phyloP scores from a whole-genome alignment of 2,113 vertebrate genomes.

The Stigmatopora argus region DNA sequence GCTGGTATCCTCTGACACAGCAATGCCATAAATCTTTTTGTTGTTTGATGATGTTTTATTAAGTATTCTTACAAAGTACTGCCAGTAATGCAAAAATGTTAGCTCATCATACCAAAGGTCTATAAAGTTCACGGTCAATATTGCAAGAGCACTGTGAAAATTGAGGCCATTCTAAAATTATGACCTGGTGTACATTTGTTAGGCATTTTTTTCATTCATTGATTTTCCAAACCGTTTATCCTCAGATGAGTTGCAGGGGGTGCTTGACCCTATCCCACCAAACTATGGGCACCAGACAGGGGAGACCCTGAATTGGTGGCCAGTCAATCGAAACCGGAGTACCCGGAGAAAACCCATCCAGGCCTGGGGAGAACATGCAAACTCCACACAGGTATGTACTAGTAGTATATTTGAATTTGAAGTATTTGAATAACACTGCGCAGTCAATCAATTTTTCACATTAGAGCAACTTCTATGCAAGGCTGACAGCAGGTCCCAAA shows the following conservation, averaged over 20 bases:
- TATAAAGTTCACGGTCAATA: not conserved
- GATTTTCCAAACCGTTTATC: too few relatives aligned
- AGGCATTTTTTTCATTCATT: too few relatives aligned
- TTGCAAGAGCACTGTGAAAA: not conserved
- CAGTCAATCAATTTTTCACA: conserved; percentile 18
- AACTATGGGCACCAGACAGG: too few relatives aligned
- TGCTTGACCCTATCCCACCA: too few relatives aligned
- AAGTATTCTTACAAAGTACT: not conserved
- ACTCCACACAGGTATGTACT: too few relatives aligned
- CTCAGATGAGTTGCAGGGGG: too few relatives aligned
- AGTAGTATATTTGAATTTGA: too few relatives aligned
- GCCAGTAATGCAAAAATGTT: not conserved
- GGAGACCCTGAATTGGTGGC: too few relatives aligned
- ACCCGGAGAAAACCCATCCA: too few relatives aligned
- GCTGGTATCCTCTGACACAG: not conserved
- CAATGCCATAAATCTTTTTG: conserved; percentile 1
- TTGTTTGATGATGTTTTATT: conserved; percentile 2
- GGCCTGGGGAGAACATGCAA: too few relatives aligned
- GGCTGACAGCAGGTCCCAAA: conserved; percentile 44
- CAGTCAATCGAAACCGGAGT: too few relatives aligned
- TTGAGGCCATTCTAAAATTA: not conserved
- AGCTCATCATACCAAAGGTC: not conserved
- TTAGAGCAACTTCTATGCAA: conserved; percentile 14
- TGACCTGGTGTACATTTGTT: not conserved
- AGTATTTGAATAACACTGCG: conserved; percentile 10